These are phyloP conservation scores for Anoura caudifer DNA, from an alignment of 2,113 vertebrate species.

Conservation along the genomic window DNA sequence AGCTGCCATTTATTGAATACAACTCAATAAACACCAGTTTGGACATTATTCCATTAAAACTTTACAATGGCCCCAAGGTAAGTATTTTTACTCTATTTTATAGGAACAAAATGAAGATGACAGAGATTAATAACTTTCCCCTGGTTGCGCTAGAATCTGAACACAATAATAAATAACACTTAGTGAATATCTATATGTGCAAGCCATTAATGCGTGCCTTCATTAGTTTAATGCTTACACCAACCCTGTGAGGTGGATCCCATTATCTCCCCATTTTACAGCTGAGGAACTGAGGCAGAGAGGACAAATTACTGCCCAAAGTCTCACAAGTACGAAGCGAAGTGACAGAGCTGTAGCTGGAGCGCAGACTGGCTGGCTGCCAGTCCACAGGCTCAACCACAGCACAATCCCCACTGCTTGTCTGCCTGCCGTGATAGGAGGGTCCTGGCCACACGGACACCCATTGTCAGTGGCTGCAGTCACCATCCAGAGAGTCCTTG, in stretches of 20 bases:
- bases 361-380: background rate
- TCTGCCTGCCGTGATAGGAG: background rate
- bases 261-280: background rate
- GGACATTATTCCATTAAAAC: background rate
- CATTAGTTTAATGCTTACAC: background rate
- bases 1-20: background rate
- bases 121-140: background rate
- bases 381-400: background rate
- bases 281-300: background rate
- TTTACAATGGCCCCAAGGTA: background rate
- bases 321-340: background rate
- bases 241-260: background rate
- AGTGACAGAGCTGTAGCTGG: background rate
- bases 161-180: background rate
- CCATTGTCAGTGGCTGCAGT: background rate
- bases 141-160: background rate
- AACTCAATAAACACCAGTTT: background rate
- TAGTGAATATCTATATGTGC: background rate
- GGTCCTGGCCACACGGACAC: background rate
- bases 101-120: background rate
- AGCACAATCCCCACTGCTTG: rapidly evolving
- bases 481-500: background rate
- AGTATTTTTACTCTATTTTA: background rate
- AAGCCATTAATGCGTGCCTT: background rate
- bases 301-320: background rate